Evolutionary conservation across 2,888 invertebrate species (phyloP).

Genomic region (Carcina quercana): DNA sequence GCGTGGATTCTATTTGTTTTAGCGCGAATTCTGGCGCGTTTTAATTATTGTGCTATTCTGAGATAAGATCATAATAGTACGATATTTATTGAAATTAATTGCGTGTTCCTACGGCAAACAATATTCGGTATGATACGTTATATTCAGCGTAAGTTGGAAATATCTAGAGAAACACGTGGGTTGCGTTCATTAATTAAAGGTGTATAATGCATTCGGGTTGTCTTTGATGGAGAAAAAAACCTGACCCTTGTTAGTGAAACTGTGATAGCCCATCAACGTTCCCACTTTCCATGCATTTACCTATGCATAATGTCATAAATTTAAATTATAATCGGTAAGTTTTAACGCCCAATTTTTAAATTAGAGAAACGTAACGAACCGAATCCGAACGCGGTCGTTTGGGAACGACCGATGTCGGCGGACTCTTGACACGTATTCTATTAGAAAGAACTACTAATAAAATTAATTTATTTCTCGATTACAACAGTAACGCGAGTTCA

Average conservation of each 20-base stretch:
- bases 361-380: conserved; percentile 58
- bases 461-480: conserved; percentile 73
- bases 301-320: conserved; percentile 59
- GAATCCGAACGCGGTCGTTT: conserved; percentile 37
- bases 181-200: no score
- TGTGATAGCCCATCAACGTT: conserved; percentile 46
- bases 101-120: no score
- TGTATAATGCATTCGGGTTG: no score
- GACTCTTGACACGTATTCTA: conserved; percentile 47
- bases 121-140: no score
- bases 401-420: conserved; percentile 31
- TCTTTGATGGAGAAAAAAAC: no score
- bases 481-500: conserved; percentile 63
- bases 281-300: conserved; percentile 47
- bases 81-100: no score
- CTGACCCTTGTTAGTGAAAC: conserved; percentile 50
- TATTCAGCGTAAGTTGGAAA: no score
- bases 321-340: conserved; percentile 64
- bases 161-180: no score
- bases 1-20: conserved; percentile 70
- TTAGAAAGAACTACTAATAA: conserved; percentile 68
- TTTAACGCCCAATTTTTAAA: conserved; percentile 67
- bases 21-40: conserved; percentile 46
- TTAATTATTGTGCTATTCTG: conserved; percentile 18
- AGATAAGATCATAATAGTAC: no score